Evolutionary conservation across 2,888 invertebrate species (phyloP).

Genomic region (Eretmocerus hayati): DNA sequence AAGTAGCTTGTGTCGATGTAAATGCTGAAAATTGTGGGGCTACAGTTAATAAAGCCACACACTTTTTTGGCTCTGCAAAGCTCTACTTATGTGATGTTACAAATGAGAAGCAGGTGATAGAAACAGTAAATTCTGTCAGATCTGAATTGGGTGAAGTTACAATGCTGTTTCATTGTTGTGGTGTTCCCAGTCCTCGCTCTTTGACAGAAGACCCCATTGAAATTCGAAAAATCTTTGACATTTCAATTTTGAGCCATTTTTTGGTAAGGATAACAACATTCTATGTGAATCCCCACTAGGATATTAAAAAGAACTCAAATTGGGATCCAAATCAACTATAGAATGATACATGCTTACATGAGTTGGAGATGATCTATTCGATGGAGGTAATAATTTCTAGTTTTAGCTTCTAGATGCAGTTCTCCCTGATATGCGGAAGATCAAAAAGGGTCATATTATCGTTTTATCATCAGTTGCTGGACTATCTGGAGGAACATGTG

Average conservation of each 20-base stretch:
- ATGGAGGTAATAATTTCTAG: neutral
- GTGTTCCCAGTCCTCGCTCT: conserved; percentile 56
- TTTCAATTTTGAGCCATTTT: conserved; percentile 58
- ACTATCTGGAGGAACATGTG: conserved; percentile 52
- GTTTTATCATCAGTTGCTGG: conserved; percentile 59
- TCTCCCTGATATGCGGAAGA: conserved; percentile 55
- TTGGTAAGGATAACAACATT: conserved; percentile 52
- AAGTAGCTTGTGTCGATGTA: conserved; percentile 61
- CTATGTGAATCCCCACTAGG: too few species aligned
- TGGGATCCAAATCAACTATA: too few species aligned
- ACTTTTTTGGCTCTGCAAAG: conserved; percentile 49
- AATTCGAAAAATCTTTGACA: conserved; percentile 52
- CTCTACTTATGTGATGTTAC: conserved; percentile 55
- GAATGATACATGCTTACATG: too few species aligned
- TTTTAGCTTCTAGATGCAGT: conserved; percentile 56
- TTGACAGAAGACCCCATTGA: conserved; percentile 51
- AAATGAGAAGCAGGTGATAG: conserved; percentile 49
- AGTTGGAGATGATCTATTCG: too few species aligned
- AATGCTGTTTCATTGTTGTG: conserved; percentile 59
- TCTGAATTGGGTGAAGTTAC: conserved; percentile 54
- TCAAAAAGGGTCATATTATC: conserved; percentile 56
- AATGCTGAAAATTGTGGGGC: conserved; percentile 51
- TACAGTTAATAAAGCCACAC: conserved; percentile 49
- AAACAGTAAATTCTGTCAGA: conserved; percentile 47
- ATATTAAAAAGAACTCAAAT: too few species aligned